These are phyloP conservation scores for Acholoe squamosa DNA, from an alignment of 2,888 invertebrate genomes.

Conservation along the genomic window DNA sequence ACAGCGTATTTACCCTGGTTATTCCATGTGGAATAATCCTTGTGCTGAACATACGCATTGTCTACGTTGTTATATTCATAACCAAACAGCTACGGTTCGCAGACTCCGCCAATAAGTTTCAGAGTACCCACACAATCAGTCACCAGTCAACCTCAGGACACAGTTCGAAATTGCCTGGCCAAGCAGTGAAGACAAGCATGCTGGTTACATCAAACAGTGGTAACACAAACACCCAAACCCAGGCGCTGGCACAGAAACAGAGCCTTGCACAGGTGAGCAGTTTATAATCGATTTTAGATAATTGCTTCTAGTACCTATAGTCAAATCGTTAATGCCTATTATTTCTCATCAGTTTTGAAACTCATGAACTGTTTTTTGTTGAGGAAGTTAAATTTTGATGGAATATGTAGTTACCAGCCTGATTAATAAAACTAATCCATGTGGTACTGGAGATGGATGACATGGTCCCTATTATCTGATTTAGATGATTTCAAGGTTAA, in stretches of 20 bases:
- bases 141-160: background rate
- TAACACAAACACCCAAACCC: background rate
- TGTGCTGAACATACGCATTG: constrained; percentile 56
- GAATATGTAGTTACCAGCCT: too few relatives aligned
- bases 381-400: too few relatives aligned
- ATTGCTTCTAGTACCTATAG: too few relatives aligned
- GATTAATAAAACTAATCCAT: too few relatives aligned
- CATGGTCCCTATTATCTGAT: too few relatives aligned
- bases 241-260: background rate
- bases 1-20: constrained; percentile 58
- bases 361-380: too few relatives aligned
- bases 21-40: constrained; percentile 50
- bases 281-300: too few relatives aligned
- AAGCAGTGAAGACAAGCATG: background rate
- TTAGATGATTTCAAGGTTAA: too few relatives aligned
- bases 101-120: background rate
- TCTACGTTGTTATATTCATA: constrained; percentile 31
- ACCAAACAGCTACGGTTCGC: constrained; percentile 12
- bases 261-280: constrained; percentile 8
- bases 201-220: background rate
- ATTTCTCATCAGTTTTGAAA: too few relatives aligned
- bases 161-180: background rate
- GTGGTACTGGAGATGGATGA: too few relatives aligned
- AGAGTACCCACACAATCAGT: background rate
- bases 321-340: too few relatives aligned